A percentile compares a stretch with the other conserved stretches of the same genome.
These are phyloP conservation scores for Phania funesta DNA, from an alignment of 2,888 invertebrate species.

Conservation along the genomic window DNA sequence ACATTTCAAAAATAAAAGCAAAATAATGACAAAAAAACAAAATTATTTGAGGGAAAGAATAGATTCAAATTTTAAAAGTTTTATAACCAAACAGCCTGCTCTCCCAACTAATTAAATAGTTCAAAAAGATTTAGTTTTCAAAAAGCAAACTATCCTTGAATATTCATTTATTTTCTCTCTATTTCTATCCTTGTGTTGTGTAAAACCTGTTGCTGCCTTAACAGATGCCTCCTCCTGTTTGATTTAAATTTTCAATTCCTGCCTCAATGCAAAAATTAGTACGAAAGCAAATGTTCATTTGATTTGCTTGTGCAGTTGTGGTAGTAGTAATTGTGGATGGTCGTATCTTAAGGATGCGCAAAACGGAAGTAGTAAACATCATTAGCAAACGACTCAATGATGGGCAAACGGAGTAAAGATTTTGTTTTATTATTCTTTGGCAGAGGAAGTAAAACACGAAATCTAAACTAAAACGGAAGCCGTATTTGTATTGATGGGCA, in stretches of 20 bases:
- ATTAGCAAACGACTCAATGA: conserved; percentile 42
- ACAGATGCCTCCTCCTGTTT: conserved; percentile 39
- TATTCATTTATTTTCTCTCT: not conserved
- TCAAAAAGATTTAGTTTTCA: not conserved
- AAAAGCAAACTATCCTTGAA: conserved; percentile 4
- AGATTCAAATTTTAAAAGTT: too few species aligned
- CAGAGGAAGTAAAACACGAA: conserved; percentile 38
- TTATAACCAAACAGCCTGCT: not conserved
- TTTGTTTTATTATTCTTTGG: conserved; percentile 10
- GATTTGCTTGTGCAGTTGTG: not conserved
- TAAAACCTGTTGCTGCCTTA: conserved; percentile 51
- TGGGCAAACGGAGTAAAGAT: conserved; percentile 39
- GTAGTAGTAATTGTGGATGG: not conserved
- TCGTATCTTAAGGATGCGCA: conserved; percentile 53
- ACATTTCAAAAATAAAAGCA: not conserved
- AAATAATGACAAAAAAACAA: too few species aligned
- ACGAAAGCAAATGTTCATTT: not conserved
- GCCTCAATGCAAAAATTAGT: conserved; percentile 44
- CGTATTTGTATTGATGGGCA: conserved; percentile 34
- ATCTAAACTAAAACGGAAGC: conserved; percentile 54
- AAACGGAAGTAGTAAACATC: conserved; percentile 64
- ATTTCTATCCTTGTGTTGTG: not conserved
- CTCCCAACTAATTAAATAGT: too few species aligned
- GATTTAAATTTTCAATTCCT: conserved; percentile 2
- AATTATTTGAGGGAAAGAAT: too few species aligned